Percentiles rank a stretch among this genome's conserved stretches.
phyloP scores from a whole-genome alignment of 1,140 invertebrate species.

The Aphaenogaster floridana region DNA sequence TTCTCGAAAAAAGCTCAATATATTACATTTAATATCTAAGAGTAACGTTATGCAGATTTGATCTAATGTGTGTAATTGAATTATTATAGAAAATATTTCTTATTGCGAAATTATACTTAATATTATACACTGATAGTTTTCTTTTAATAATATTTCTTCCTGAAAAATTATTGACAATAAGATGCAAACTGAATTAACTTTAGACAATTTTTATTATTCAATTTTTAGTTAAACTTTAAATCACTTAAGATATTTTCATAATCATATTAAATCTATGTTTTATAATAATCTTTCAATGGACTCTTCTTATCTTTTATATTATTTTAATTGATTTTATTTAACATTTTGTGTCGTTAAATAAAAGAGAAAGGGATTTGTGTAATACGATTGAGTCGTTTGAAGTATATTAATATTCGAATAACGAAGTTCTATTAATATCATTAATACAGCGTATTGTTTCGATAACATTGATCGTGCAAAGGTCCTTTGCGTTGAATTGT shows the following conservation, averaged over 20 bases:
- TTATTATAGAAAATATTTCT: constrained; percentile 1
- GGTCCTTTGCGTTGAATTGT: not conserved
- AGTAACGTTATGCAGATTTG: not conserved
- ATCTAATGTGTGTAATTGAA: not conserved
- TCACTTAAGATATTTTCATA: not conserved
- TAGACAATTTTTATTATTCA: not conserved
- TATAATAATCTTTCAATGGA: not conserved
- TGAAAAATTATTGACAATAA: not conserved
- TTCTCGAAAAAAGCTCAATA: not conserved
- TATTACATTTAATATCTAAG: not conserved
- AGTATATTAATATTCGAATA: not conserved
- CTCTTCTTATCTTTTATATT: not conserved
- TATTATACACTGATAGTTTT: not conserved
- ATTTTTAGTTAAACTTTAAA: not conserved
- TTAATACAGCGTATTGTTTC: constrained; percentile 15
- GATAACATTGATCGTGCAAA: constrained; percentile 31
- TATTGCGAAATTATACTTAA: not conserved
- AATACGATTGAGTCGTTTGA: not conserved
- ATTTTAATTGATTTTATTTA: constrained; percentile 1
- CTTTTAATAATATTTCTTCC: not conserved
- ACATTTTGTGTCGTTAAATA: not conserved
- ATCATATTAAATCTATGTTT: not conserved
- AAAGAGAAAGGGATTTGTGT: not conserved
- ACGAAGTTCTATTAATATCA: constrained; percentile 5
- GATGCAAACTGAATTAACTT: not conserved